A percentile compares a stretch with the other conserved stretches of the same genome.
Conservation (phyloP, 2,113 vertebrate species). For the Coptodon rendalli region DNA sequence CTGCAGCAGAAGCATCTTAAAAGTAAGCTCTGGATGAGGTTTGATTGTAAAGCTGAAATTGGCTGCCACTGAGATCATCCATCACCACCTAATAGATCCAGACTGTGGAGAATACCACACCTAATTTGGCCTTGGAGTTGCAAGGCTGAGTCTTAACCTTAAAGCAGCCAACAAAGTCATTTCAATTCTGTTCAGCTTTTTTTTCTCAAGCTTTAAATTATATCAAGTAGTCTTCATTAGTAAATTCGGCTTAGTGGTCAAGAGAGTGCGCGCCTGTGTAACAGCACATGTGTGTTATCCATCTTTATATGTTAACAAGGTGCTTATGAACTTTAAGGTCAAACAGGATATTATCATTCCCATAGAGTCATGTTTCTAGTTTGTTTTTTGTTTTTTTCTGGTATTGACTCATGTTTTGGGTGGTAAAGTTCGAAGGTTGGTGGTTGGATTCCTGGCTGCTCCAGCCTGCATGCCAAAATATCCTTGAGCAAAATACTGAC, state of each 20-base stretch:
- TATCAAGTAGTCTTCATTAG: neutral
- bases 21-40: neutral
- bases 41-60: neutral
- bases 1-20: neutral
- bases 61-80: neutral
- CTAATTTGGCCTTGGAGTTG: neutral
- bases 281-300: neutral
- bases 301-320: neutral
- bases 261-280: neutral
- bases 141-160: neutral
- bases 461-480: neutral
- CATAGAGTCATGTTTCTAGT: neutral
- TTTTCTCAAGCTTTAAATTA: neutral
- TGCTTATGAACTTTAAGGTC: neutral
- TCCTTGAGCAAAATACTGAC: neutral
- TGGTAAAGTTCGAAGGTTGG: neutral
- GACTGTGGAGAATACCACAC: neutral
- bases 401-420: neutral
- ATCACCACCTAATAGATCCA: neutral
- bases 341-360: neutral
- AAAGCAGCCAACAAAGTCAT: neutral
- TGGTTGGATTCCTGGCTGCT: neutral
- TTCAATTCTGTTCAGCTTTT: neutral
- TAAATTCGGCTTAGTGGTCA: neutral
- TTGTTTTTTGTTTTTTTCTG: neutral